Evolutionary conservation across 2,113 vertebrate species (phyloP), one percentile per base, ranked within the genome.

Genomic region (Neodontobutis hainanensis): DNA sequence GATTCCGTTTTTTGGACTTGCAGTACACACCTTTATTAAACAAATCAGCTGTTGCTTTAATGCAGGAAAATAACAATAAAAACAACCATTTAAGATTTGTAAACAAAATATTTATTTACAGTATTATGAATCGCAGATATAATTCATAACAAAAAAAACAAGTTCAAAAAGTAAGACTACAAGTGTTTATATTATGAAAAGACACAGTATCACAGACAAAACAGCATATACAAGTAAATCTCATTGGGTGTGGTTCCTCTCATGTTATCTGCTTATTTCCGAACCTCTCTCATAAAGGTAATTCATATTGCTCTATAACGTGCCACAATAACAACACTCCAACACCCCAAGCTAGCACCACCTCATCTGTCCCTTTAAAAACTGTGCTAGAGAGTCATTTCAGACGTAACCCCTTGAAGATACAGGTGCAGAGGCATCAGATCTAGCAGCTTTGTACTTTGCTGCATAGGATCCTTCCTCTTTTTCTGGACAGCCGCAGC

Each of bases 401-500:
- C 65, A 93, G 53, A 93, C 91, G 9, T 76, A 91, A 68, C 73
- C 79, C 72, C 90, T 93, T 5, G 56, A 71, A 4, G 87, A 77
- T 0, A 2, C 2, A 7, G 88, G 86, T 27, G 72, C 84, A 6
- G 90, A 89, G 55, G 53, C 67, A 0, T 91, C 72, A 11, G 92
- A 92, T 4, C 70, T 83, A 19, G 88, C 44, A 12, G 85, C 90
- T 0, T 34, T 85, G 80, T 91, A 93, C 40, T 56, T 87, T 2
- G 89, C 88, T 0, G 73, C n/a, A 82, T 90, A 90, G 38, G 62
- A 8, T 5, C 0, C 32, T 0, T 73, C 27, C 0, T 87, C 79
- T 0, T 91, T 87, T 8, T 58, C 40, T n/a, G 91, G 92, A 55
- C 93, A 94, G 78, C 85, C 86, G 71, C 60, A 65, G 59, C 93